phyloP scores from a whole-genome alignment of 1,140 invertebrate species.

The Ceratoteleas bidentatus region DNA sequence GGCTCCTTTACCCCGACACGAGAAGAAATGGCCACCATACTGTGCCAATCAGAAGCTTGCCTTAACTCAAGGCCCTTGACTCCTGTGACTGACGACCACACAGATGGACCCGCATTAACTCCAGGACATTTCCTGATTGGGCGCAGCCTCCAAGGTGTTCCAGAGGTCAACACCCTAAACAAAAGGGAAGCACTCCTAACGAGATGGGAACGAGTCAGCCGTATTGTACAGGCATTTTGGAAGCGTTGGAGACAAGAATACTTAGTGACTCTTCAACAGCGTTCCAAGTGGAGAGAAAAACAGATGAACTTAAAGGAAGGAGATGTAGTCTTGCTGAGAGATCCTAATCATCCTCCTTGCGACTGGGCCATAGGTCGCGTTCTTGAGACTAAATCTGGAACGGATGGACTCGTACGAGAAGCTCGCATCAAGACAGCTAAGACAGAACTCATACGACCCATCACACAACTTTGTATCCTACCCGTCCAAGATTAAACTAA shows the following conservation, averaged over 20 bases:
- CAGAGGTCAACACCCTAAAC: not conserved
- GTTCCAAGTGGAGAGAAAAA: not conserved
- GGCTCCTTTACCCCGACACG: not conserved
- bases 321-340: not conserved
- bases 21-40: not conserved
- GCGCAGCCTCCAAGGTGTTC: not conserved
- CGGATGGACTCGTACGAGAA: not conserved
- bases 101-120: not conserved
- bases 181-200: too few relatives aligned
- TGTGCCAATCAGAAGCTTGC: constrained; percentile 1
- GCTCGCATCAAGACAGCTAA: not conserved
- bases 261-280: not conserved
- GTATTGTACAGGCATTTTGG: not conserved
- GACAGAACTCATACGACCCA: not conserved
- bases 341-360: not conserved
- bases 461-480: too few relatives aligned
- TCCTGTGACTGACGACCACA: not conserved
- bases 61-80: constrained; percentile 4
- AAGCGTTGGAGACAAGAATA: not conserved
- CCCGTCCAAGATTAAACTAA: too few relatives aligned
- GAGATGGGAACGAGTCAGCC: not conserved
- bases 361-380: not conserved
- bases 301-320: not conserved
- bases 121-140: constrained; percentile 12
- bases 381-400: not conserved